These are phyloP conservation scores for Oreochromis grahami DNA, from an alignment of 2,797 vertebrate species.

Conservation along the genomic window DNA sequence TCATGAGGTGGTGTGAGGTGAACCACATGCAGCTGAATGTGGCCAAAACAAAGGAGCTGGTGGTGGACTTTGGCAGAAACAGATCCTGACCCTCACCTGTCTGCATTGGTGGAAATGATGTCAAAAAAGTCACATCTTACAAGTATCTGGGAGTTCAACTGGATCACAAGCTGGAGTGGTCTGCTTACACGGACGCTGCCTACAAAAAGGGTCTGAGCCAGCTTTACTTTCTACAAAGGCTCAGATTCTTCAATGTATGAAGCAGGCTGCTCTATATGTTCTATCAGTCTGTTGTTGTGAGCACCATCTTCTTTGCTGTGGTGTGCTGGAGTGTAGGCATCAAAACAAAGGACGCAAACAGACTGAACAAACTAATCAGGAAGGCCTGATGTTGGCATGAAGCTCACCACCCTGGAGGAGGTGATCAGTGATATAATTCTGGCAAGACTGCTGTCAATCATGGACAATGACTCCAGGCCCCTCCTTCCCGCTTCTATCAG, in stretches of 20 bases:
- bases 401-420: neutral
- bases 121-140: neutral
- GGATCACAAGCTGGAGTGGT: no score
- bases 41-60: neutral
- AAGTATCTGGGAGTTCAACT: no score
- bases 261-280: neutral
- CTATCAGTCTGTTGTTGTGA: neutral
- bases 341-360: neutral
- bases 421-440: fast-evolving
- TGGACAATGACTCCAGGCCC: neutral
- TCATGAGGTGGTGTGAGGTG: neutral
- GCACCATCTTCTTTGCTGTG: neutral
- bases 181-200: no score
- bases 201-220: no score
- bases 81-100: neutral
- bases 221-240: no score
- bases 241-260: no score
- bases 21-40: neutral
- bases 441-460: neutral
- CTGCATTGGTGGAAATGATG: neutral
- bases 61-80: neutral
- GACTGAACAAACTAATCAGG: neutral
- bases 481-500: fast-evolving
- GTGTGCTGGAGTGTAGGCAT: neutral
- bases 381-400: fast-evolving